A percentile compares a stretch with the other conserved stretches of the same genome.
Evolutionary conservation across 2,797 vertebrate species (phyloP).

Genomic region (Diglossa cyanea): DNA sequence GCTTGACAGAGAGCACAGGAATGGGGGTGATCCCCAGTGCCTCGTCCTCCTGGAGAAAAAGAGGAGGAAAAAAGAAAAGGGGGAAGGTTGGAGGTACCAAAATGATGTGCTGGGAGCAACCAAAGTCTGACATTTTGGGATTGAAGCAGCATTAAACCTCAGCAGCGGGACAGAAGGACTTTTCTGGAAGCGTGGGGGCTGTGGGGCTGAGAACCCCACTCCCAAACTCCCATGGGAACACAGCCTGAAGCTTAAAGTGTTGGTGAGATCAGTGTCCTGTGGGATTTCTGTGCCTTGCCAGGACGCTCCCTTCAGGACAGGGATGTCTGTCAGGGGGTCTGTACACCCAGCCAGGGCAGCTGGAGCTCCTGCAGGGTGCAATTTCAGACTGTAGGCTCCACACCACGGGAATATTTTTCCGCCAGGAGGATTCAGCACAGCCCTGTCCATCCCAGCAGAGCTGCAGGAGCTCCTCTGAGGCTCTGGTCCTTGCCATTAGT

Average conservation of each 20-base stretch:
- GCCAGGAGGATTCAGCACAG: background rate
- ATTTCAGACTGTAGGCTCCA: background rate
- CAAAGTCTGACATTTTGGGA: background rate
- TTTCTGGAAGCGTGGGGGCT: background rate
- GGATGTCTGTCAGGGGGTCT: fast-evolving
- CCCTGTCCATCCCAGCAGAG: background rate
- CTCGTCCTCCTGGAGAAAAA: background rate
- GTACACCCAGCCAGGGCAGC: fast-evolving
- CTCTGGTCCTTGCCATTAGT: background rate
- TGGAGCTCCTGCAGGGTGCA: background rate
- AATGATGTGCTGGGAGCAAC: background rate
- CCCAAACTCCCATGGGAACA: fast-evolving
- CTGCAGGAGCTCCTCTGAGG: background rate
- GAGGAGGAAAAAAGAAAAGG: background rate
- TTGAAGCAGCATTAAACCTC: background rate
- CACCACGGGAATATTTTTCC: background rate
- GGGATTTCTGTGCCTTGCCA: background rate
- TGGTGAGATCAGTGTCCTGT: fast-evolving
- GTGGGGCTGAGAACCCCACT: background rate
- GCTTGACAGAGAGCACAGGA: background rate
- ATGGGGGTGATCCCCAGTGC: background rate
- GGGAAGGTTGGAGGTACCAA: background rate
- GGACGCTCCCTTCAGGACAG: fast-evolving
- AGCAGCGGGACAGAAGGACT: background rate
- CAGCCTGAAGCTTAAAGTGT: background rate